Conservation (phyloP, 2,797 vertebrate genomes). For the Sebastes dallii region DNA sequence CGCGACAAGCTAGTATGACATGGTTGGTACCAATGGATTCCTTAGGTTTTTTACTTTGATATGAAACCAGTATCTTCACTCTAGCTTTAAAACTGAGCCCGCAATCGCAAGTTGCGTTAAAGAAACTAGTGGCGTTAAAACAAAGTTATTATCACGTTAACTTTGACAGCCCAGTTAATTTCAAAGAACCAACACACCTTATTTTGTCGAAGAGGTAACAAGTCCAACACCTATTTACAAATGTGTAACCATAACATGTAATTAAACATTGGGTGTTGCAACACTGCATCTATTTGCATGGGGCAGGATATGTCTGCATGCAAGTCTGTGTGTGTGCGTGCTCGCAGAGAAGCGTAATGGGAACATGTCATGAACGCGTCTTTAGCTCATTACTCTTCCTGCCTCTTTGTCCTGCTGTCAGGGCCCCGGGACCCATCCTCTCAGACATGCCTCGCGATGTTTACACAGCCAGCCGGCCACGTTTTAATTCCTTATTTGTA, state of each 20-base stretch:
- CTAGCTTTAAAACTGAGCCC: no score
- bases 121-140: no score
- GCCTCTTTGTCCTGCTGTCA: conserved; percentile 76
- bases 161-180: background rate
- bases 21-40: no score
- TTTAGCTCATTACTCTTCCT: conserved; percentile 78
- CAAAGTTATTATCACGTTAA: no score
- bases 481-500: conserved; percentile 78
- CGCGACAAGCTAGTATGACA: no score
- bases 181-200: background rate
- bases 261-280: conserved; percentile 12
- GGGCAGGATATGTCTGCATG: background rate
- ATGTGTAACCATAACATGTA: background rate
- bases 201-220: background rate
- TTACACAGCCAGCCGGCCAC: conserved; percentile 77
- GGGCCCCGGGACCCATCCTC: conserved; percentile 76
- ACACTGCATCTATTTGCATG: conserved; percentile 15
- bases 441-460: conserved; percentile 74
- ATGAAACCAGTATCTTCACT: no score
- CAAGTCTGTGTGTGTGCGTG: conserved; percentile 8
- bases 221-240: background rate
- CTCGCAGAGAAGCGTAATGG: conserved; percentile 63
- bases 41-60: no score
- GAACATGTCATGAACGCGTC: conserved; percentile 77
- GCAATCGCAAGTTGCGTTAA: no score